Conservation (phyloP, 2,888 invertebrate genomes). For the Apodemia zela region DNA sequence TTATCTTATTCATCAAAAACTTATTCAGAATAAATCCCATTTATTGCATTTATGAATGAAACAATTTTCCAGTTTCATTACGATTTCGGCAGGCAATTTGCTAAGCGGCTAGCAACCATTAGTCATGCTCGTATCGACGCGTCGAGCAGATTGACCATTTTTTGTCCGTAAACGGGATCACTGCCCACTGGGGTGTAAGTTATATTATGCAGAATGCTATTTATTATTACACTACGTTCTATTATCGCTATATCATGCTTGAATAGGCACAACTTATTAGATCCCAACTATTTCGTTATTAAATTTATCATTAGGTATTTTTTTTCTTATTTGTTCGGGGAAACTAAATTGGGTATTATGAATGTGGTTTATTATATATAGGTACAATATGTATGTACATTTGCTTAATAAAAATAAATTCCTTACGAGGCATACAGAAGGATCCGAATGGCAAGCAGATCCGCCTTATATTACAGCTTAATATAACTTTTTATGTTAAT, state of each 20-base stretch:
- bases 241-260: conserved; percentile 14
- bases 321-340: conserved; percentile 4
- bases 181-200: conserved; percentile 50
- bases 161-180: conserved; percentile 54
- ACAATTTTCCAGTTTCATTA: conserved; percentile 75
- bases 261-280: conserved; percentile 16
- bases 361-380: no score
- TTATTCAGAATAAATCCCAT: conserved; percentile 59
- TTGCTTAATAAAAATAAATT: no score
- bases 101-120: conserved; percentile 64
- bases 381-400: no score
- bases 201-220: conserved; percentile 22
- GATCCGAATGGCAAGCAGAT: no score
- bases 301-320: conserved; percentile 13
- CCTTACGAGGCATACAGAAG: no score
- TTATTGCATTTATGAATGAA: conserved; percentile 72
- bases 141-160: conserved; percentile 67
- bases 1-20: conserved; percentile 66
- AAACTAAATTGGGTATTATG: conserved; percentile 9
- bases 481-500: no score
- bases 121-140: conserved; percentile 71
- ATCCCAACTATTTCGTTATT: conserved; percentile 15
- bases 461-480: no score
- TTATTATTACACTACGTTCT: conserved; percentile 14
- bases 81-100: conserved; percentile 72